phyloP scores from a whole-genome alignment of 2,113 vertebrate genomes.

The Pluvianellus socialis region DNA sequence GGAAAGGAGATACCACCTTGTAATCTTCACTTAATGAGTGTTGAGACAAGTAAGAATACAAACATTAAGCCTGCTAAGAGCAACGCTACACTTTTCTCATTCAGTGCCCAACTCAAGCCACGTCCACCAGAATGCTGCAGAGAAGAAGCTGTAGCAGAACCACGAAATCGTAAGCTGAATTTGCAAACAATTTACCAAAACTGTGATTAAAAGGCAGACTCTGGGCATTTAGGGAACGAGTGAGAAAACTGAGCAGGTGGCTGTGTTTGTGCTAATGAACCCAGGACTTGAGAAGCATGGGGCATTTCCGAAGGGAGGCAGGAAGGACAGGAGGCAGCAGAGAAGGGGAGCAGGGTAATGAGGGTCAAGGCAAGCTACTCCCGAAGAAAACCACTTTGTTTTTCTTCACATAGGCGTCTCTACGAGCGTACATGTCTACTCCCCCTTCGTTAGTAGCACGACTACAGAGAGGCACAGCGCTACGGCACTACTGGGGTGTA shows the following conservation, averaged over 20 bases:
- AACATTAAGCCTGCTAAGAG: constrained; percentile 37
- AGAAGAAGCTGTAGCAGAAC: constrained; percentile 50
- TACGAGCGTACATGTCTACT: not conserved
- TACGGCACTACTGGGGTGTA: constrained; percentile 27
- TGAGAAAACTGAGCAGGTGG: constrained; percentile 51
- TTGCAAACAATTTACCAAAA: constrained; percentile 58
- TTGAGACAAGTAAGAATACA: not conserved
- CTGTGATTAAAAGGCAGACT: constrained; percentile 58
- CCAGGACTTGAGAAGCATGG: constrained; percentile 78
- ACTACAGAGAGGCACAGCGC: constrained; percentile 41
- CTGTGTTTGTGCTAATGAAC: constrained; percentile 79
- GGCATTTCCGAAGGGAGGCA: constrained; percentile 79
- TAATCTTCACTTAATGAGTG: not conserved
- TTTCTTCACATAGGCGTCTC: constrained; percentile 34
- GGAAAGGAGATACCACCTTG: not conserved
- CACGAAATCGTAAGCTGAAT: not conserved
- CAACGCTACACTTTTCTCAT: not conserved
- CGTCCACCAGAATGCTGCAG: not conserved
- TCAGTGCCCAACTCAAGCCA: constrained; percentile 36
- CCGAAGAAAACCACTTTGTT: constrained; percentile 68
- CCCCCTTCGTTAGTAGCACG: constrained; percentile 63
- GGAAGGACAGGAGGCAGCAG: constrained; percentile 66
- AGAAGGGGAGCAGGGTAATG: constrained; percentile 60
- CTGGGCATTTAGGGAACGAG: constrained; percentile 32
- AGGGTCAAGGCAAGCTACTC: constrained; percentile 54